Percentiles rank a stretch among this genome's conserved stretches.
Conservation (phyloP, 2,113 vertebrate species). For the Burhinus bistriatus region DNA sequence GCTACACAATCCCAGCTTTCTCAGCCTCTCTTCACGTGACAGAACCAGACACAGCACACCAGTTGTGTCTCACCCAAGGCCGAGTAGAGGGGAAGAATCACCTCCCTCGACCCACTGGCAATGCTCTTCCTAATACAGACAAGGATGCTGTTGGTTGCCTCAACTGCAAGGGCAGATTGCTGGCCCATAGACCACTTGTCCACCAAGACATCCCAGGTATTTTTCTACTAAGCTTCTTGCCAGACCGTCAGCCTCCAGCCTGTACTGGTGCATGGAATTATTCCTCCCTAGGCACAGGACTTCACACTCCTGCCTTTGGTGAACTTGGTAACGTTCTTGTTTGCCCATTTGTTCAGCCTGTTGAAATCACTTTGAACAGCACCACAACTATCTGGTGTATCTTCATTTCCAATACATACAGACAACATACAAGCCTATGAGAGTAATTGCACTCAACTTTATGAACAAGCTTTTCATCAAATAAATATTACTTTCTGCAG, state of each 20-base stretch:
- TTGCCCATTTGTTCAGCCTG: neutral
- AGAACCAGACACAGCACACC: neutral
- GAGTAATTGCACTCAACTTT: neutral
- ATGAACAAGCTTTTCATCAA: slow-evolving; percentile 22
- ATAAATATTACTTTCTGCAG: slow-evolving; percentile 32
- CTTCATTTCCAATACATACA: neutral
- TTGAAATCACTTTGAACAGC: neutral
- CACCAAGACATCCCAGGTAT: neutral
- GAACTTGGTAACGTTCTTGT: fast-evolving
- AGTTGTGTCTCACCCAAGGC: fast-evolving
- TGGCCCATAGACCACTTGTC: neutral
- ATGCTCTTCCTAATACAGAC: neutral
- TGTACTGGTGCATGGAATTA: no score
- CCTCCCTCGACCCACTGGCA: neutral
- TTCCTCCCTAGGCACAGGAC: neutral
- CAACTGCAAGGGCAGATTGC: neutral
- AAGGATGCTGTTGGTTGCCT: neutral
- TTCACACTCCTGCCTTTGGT: neutral
- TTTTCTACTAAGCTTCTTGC: neutral
- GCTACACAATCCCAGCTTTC: neutral
- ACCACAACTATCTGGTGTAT: neutral
- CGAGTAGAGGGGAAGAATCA: neutral
- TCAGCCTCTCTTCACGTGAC: neutral
- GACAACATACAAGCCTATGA: neutral
- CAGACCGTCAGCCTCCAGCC: fast-evolving